Conservation (phyloP, 1,140 invertebrate species). For the Diuraphis noxia region DNA sequence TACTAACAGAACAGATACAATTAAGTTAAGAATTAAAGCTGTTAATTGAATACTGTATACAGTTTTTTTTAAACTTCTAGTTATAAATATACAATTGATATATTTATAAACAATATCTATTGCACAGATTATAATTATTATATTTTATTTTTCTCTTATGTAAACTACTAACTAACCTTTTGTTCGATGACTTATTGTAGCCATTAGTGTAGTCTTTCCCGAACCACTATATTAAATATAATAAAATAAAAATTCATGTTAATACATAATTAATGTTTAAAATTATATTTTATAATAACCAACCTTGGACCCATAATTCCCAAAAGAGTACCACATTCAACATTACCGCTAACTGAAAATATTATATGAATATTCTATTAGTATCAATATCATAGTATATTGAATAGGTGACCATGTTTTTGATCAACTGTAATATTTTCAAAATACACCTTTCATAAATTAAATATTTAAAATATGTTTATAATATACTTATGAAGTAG, state of each 20-base stretch:
- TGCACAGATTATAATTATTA: background rate
- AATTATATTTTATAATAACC: conserved; percentile 50
- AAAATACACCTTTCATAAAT: background rate
- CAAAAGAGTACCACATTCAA: conserved; percentile 60
- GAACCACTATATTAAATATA: conserved; percentile 64
- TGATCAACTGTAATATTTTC: background rate
- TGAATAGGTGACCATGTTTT: background rate
- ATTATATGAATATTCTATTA: background rate
- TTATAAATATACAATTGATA: background rate
- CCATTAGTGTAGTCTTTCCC: conserved; percentile 73
- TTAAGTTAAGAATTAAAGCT: too few relatives aligned
- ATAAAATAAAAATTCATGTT: background rate
- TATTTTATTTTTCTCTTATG: background rate
- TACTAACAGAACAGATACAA: too few relatives aligned
- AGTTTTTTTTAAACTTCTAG: too few relatives aligned
- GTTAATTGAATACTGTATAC: too few relatives aligned
- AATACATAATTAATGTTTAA: background rate
- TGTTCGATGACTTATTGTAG: conserved; percentile 69
- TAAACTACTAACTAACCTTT: conserved; percentile 60
- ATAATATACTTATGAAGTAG: background rate
- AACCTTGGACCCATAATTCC: conserved; percentile 63
- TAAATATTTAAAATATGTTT: background rate
- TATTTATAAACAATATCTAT: background rate
- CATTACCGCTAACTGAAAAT: conserved; percentile 60
- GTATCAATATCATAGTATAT: background rate